Base-by-base conservation (phyloP, 1,140 invertebrate species). In the Drosophila nannoptera region DNA sequence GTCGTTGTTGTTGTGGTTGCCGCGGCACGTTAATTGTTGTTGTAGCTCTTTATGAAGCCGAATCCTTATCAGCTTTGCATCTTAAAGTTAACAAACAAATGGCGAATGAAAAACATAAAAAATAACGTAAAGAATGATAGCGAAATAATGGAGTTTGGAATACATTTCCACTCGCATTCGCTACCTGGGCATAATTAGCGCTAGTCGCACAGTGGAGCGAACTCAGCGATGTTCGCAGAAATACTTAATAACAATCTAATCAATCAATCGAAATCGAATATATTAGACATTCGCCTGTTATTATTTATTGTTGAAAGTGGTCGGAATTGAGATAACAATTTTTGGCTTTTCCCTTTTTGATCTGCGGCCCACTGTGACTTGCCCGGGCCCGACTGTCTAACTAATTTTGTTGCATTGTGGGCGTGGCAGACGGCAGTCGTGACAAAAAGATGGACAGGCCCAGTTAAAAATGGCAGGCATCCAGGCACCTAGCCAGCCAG, bases 371-470 rank as follows among this genome's bases (percentile, higher is more conserved):
- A 22, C 22, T 22, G 22, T 22, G 22, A 22, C 22, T 22, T 22
- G 22, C 22, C 22, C 22, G 22, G 66, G 43, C 52, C 50, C 38
- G 60, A 36, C 59, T 63, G 60, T 42, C 56, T 69, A 82, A 81
- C 70, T 69, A 82, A 82, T 83, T 83, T 83, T 60, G 78, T 60
- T 63, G 69, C 66, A 67, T 68, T 75, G 75, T 83, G 78, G 78
- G 78, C 78, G 75, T 81, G 78, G 56, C 75, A 61, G 75, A 45
- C 66, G 50, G 46, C 59, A 67, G 68, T 81, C 78, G 78, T 82
- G 78, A 82, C 78, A 82, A 82, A 82, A 82, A 82, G 78, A 82
- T 82, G 78, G 78, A 82, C 78, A 78, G 75, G 59, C 71, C 49
- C 48, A 58, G 75, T 56, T 83, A 83, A 83, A 82, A 82, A 83